phyloP scores from a whole-genome alignment of 2,888 invertebrate species.

The Candidula unifasciata region DNA sequence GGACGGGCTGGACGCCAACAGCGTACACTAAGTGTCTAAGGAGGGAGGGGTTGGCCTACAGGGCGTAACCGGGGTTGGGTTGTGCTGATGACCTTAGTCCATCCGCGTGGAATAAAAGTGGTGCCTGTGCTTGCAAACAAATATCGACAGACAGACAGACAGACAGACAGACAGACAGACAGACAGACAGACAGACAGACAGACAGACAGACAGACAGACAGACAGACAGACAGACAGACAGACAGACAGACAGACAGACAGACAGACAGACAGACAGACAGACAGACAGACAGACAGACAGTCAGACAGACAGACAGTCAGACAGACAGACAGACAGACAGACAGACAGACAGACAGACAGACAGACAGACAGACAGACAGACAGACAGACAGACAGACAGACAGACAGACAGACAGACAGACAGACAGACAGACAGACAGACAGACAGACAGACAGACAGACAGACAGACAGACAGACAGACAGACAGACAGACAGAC shows the following conservation, averaged over 20 bases:
- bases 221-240: slow-evolving; percentile 19
- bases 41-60: no score
- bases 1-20: no score
- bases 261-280: slow-evolving; percentile 3
- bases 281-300: background rate
- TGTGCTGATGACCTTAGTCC: no score
- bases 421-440: background rate
- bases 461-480: background rate
- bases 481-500: background rate
- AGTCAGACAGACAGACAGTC: background rate
- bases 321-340: background rate
- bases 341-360: background rate
- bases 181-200: slow-evolving; percentile 30
- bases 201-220: slow-evolving; percentile 35
- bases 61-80: no score
- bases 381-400: slow-evolving; percentile 6
- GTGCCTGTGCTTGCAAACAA: background rate
- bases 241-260: background rate
- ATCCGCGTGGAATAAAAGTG: no score
- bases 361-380: slow-evolving; percentile 6
- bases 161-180: slow-evolving; percentile 28
- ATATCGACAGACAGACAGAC: slow-evolving; percentile 1
- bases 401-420: slow-evolving; percentile 4
- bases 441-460: background rate
- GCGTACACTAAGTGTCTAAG: no score